Percentiles rank a stretch among this genome's conserved stretches.
These are phyloP conservation scores for Eretmocerus hayati DNA, from an alignment of 2,888 invertebrate species.

Conservation along the genomic window DNA sequence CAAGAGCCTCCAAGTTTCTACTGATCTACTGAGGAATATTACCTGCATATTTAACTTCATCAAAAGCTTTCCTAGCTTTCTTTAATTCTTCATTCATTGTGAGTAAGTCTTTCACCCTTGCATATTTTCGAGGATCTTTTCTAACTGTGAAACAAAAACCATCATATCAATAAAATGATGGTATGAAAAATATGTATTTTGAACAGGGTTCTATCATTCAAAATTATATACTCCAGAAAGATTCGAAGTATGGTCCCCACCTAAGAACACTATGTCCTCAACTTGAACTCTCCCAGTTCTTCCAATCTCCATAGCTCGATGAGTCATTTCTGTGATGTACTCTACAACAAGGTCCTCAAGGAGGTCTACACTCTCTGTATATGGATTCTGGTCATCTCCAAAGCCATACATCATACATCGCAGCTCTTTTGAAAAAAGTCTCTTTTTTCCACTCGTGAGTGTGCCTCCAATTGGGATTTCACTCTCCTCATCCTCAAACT, in stretches of 20 bases:
- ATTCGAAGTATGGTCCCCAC: slow-evolving; percentile 25
- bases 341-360: slow-evolving; percentile 96
- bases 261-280: slow-evolving; percentile 87
- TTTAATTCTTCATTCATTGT: slow-evolving; percentile 99
- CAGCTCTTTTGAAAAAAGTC: slow-evolving; percentile 85
- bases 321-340: slow-evolving; percentile 91
- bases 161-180: not conserved
- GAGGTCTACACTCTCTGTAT: slow-evolving; percentile 96
- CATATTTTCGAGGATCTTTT: slow-evolving; percentile 94
- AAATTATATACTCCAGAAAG: not conserved
- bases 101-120: slow-evolving; percentile 90
- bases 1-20: slow-evolving; percentile 7
- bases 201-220: not conserved
- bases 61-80: slow-evolving; percentile 97
- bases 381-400: slow-evolving; percentile 98
- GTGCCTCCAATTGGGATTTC: slow-evolving; percentile 64
- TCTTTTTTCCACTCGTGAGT: slow-evolving; percentile 63
- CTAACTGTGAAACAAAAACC: slow-evolving; percentile 64
- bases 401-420: slow-evolving; percentile 99
- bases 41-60: slow-evolving; percentile 96
- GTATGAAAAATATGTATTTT: not conserved
- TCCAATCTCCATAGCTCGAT: slow-evolving; percentile 93
- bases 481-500: slow-evolving; percentile 61
- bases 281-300: slow-evolving; percentile 94
- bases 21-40: slow-evolving; percentile 45